These are phyloP conservation scores for Neoaliturus tenellus DNA, from an alignment of 2,888 invertebrate genomes.

Conservation along the genomic window DNA sequence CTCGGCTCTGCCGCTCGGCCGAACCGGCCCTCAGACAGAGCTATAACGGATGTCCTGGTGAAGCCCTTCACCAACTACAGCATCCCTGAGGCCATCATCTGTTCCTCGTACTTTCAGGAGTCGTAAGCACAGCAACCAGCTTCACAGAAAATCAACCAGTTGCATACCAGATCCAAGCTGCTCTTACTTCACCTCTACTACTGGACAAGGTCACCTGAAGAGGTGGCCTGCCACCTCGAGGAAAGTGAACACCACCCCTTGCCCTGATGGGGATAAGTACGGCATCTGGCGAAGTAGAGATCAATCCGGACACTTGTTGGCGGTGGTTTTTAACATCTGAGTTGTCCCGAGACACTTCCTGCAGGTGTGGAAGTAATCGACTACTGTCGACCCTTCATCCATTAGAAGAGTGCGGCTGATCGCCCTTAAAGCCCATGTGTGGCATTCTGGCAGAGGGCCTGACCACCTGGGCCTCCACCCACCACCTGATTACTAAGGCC, in stretches of 20 bases:
- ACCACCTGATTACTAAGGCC: conserved; percentile 45
- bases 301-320: not conserved
- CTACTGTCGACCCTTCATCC: conserved; percentile 58
- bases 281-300: not conserved
- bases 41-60: too few relatives aligned
- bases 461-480: not conserved
- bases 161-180: too few relatives aligned
- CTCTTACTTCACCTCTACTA: not conserved
- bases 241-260: not conserved
- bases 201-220: not conserved
- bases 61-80: too few relatives aligned
- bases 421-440: conserved; percentile 67
- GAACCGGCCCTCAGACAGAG: too few relatives aligned
- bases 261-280: conserved; percentile 5
- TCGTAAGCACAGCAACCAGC: too few relatives aligned
- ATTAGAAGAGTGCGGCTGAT: conserved; percentile 66
- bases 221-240: not conserved
- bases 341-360: conserved; percentile 20
- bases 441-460: conserved; percentile 58
- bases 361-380: conserved; percentile 56
- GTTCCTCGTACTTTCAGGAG: too few relatives aligned
- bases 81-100: too few relatives aligned
- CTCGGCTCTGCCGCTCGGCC: too few relatives aligned
- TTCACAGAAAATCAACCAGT: too few relatives aligned
- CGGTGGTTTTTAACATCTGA: not conserved